These are phyloP conservation scores for Ormyrus nitidulus DNA, from an alignment of 2,888 invertebrate genomes.

Conservation along the genomic window DNA sequence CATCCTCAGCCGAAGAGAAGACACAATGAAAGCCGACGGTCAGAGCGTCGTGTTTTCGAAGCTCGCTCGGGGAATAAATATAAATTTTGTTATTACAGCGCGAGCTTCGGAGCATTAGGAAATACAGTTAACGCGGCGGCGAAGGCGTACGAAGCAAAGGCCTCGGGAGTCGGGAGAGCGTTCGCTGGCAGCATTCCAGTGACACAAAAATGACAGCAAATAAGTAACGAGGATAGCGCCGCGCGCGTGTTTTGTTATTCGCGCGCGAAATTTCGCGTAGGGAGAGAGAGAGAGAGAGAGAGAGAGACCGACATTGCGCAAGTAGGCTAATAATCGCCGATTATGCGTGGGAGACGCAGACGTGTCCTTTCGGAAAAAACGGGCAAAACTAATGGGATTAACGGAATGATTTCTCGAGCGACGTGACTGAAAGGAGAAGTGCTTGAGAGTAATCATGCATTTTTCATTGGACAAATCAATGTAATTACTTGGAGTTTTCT, in stretches of 20 bases:
- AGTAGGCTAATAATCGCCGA: slow-evolving; percentile 33
- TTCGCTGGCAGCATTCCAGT: slow-evolving; percentile 54
- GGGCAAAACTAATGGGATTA: slow-evolving; percentile 10
- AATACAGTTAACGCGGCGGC: slow-evolving; percentile 33
- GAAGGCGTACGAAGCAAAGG: slow-evolving; percentile 2
- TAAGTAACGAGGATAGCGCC: slow-evolving; percentile 43
- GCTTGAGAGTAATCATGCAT: neutral
- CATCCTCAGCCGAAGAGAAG: too few species aligned
- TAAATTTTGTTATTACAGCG: slow-evolving; percentile 45
- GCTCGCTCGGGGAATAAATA: slow-evolving; percentile 34
- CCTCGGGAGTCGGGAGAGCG: slow-evolving; percentile 4
- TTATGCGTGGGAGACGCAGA: neutral
- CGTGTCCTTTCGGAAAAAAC: neutral
- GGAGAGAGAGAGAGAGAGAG: too few species aligned
- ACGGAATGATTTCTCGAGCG: neutral
- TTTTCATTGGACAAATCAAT: too few species aligned
- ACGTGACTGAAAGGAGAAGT: neutral
- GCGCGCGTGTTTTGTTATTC: slow-evolving; percentile 38
- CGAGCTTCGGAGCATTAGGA: slow-evolving; percentile 26
- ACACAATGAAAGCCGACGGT: too few species aligned
- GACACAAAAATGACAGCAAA: slow-evolving; percentile 54
- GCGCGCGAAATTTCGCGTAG: slow-evolving; percentile 14
- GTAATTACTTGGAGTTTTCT: too few species aligned
- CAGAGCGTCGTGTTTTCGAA: neutral
- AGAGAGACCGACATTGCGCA: slow-evolving; percentile 10